phyloP scores from a whole-genome alignment of 1,140 invertebrate genomes.

The Leptestheria dahalacensis region DNA sequence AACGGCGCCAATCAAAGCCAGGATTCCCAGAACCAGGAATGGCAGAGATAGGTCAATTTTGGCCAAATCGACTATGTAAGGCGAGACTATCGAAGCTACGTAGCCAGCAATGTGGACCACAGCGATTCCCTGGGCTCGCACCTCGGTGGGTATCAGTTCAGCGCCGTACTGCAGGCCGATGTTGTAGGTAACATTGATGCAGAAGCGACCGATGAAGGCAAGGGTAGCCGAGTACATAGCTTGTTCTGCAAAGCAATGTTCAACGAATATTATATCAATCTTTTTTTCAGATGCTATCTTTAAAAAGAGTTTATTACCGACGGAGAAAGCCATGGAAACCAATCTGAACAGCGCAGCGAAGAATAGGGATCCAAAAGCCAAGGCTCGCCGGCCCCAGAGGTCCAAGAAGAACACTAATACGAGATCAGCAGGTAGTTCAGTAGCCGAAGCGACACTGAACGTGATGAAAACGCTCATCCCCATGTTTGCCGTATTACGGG shows the following conservation, averaged over 20 bases:
- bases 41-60: conserved; percentile 7
- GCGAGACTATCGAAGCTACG: conserved; percentile 37
- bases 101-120: conserved; percentile 40
- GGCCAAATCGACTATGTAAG: conserved; percentile 37
- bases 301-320: too few species aligned
- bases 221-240: conserved; percentile 30
- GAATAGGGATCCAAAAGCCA: conserved; percentile 36
- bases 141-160: conserved; percentile 46
- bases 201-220: conserved; percentile 41
- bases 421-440: conserved; percentile 41
- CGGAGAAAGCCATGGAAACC: conserved; percentile 19
- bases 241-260: conserved; percentile 18
- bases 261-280: too few species aligned
- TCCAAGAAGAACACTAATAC: conserved; percentile 39
- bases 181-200: conserved; percentile 42
- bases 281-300: too few species aligned
- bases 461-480: conserved; percentile 39
- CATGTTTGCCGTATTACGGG: conserved; percentile 40
- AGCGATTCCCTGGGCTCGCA: conserved; percentile 41
- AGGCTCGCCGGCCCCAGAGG: conserved; percentile 38
- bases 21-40: conserved; percentile 20
- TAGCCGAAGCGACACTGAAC: conserved; percentile 37
- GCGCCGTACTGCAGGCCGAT: conserved; percentile 44
- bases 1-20: conserved; percentile 22
- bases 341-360: conserved; percentile 36